A percentile compares a stretch with the other conserved stretches of the same genome.
These are phyloP conservation scores for Chelonus insularis DNA, from an alignment of 1,140 invertebrate genomes.

Conservation along the genomic window DNA sequence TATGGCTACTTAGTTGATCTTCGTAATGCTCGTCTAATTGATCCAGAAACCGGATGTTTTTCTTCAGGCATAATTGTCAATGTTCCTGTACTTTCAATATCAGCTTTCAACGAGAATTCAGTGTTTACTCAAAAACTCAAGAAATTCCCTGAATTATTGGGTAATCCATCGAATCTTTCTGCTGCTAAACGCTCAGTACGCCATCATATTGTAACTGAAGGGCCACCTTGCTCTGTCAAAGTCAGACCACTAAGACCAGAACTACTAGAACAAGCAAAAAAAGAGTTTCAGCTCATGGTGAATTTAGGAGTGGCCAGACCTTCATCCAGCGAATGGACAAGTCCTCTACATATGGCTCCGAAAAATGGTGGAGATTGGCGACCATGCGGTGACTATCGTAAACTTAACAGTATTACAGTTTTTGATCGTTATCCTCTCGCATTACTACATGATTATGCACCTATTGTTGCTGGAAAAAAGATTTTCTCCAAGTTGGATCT, in stretches of 20 bases:
- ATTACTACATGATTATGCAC: constrained; percentile 37
- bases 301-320: constrained; percentile 37
- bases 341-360: constrained; percentile 50
- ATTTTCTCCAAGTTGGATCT: constrained; percentile 56
- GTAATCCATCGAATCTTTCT: neutral
- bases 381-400: constrained; percentile 48
- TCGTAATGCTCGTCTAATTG: neutral
- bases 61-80: neutral
- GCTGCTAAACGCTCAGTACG: neutral
- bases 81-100: neutral
- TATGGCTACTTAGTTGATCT: constrained; percentile 23
- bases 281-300: constrained; percentile 38
- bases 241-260: constrained; percentile 32
- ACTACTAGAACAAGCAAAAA: constrained; percentile 28
- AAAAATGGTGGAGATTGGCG: constrained; percentile 49
- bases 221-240: neutral
- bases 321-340: constrained; percentile 48
- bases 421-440: constrained; percentile 45
- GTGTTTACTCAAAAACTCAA: neutral
- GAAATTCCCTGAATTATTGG: constrained; percentile 6
- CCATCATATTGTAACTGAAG: neutral
- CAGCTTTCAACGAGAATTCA: neutral
- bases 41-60: neutral
- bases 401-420: constrained; percentile 46
- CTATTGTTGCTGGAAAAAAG: constrained; percentile 37